Percentiles rank a stretch among this genome's conserved stretches.
Evolutionary conservation across 2,888 invertebrate genomes (phyloP).

Genomic region (Brassicogethes aeneus): DNA sequence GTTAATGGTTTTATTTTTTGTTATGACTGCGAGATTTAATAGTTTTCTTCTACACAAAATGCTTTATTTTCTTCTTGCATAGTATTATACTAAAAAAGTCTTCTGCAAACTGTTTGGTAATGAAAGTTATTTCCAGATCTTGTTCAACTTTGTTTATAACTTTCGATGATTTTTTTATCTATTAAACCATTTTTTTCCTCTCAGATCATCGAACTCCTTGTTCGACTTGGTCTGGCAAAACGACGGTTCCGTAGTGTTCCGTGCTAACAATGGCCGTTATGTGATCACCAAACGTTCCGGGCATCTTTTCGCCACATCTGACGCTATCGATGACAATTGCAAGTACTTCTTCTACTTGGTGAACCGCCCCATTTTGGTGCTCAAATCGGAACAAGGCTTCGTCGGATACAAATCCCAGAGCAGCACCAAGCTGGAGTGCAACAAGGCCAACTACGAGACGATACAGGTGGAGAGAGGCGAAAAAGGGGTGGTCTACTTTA

Average conservation of each 20-base stretch:
- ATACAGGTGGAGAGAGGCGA: conserved; percentile 85
- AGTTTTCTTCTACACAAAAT: no score
- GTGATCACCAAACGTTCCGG: conserved; percentile 91
- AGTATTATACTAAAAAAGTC: no score
- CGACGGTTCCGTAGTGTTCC: conserved; percentile 84
- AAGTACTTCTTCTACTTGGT: conserved; percentile 92
- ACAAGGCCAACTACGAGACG: conserved; percentile 90
- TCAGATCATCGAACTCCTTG: conserved; percentile 80
- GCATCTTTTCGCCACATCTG: conserved; percentile 83
- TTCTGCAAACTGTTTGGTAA: no score
- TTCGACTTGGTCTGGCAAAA: conserved; percentile 90
- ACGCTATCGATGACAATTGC: conserved; percentile 75
- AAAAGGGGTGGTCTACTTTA: conserved; percentile 83
- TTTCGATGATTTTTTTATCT: no score
- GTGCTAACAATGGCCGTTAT: conserved; percentile 91
- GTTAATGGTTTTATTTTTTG: no score
- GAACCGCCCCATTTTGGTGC: conserved; percentile 85
- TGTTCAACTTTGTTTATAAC: no score
- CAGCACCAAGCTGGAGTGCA: conserved; percentile 83
- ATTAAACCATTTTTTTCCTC: conserved; percentile 18
- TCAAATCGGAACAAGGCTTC: conserved; percentile 93
- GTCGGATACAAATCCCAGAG: conserved; percentile 79
- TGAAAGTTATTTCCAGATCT: no score
- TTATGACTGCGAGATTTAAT: no score
- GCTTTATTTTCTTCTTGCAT: no score